These are phyloP conservation scores for Antrozous pallidus DNA, from an alignment of 2,797 vertebrate species.

Conservation along the genomic window DNA sequence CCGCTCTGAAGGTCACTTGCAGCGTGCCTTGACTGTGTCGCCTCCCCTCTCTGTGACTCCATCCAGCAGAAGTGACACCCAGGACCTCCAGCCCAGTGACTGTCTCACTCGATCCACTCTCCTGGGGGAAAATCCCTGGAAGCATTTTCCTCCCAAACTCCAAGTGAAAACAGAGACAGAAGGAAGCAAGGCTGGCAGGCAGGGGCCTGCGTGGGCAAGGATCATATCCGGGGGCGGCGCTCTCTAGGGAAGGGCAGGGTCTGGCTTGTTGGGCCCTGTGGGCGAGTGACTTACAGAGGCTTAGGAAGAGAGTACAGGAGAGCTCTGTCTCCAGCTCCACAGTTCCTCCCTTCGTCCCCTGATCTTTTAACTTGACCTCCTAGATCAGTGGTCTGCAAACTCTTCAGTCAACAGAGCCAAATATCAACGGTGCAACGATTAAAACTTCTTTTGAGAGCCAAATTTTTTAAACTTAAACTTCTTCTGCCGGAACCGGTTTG, in stretches of 20 bases:
- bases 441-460: too few relatives aligned
- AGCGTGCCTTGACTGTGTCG: background rate
- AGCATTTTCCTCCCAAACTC: background rate
- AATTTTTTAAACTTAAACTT: too few relatives aligned
- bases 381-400: too few relatives aligned
- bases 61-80: background rate
- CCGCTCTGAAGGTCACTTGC: background rate
- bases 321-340: background rate
- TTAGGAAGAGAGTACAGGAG: background rate
- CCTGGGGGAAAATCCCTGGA: background rate
- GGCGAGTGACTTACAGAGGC: background rate
- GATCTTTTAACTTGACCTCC: background rate
- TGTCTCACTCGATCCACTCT: background rate
- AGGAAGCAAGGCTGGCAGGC: constrained; percentile 3
- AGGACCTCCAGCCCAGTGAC: background rate
- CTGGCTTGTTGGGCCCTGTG: background rate
- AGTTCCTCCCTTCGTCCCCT: background rate
- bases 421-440: too few relatives aligned
- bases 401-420: too few relatives aligned
- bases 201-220: background rate
- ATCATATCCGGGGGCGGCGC: constrained; percentile 19
- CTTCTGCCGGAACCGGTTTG: too few relatives aligned
- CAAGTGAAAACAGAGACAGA: background rate
- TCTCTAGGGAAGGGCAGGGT: background rate
- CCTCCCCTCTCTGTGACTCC: background rate